Conservation (phyloP, 2,113 vertebrate genomes). For the Nothocercus julius region DNA sequence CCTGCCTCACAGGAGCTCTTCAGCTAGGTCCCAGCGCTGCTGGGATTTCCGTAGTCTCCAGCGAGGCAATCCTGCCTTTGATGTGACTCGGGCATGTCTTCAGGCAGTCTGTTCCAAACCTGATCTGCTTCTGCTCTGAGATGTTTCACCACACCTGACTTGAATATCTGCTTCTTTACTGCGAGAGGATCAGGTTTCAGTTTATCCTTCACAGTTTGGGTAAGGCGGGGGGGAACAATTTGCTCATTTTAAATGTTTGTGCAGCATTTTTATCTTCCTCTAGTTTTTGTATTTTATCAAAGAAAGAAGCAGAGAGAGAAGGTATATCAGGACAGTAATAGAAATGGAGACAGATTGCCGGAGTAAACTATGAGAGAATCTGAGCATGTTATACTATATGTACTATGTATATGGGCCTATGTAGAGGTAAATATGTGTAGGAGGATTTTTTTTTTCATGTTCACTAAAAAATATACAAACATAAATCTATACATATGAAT, state of each 20-base stretch:
- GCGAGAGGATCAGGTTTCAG: constrained; percentile 1
- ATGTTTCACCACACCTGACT: constrained; percentile 14
- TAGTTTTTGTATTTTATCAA: background rate
- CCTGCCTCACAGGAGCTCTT: background rate
- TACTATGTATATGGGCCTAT: background rate
- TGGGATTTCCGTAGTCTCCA: background rate
- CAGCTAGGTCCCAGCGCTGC: background rate
- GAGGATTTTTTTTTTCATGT: background rate
- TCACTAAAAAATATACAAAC: background rate
- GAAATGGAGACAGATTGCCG: background rate
- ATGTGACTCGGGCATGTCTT: constrained; percentile 45
- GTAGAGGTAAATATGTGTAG: rapidly evolving
- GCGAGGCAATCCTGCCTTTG: background rate
- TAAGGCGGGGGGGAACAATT: background rate
- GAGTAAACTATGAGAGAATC: background rate
- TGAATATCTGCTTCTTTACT: constrained; percentile 39
- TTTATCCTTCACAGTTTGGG: background rate
- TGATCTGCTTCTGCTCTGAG: constrained; percentile 6
- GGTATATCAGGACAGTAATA: background rate
- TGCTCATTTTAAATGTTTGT: constrained; percentile 11
- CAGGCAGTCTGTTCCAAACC: constrained; percentile 21
- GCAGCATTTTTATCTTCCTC: background rate
- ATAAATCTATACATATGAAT: background rate
- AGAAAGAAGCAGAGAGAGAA: background rate
- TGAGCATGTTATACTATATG: background rate